These are phyloP conservation scores for Plodia interpunctella DNA, from an alignment of 1,140 invertebrate species.

Conservation along the genomic window DNA sequence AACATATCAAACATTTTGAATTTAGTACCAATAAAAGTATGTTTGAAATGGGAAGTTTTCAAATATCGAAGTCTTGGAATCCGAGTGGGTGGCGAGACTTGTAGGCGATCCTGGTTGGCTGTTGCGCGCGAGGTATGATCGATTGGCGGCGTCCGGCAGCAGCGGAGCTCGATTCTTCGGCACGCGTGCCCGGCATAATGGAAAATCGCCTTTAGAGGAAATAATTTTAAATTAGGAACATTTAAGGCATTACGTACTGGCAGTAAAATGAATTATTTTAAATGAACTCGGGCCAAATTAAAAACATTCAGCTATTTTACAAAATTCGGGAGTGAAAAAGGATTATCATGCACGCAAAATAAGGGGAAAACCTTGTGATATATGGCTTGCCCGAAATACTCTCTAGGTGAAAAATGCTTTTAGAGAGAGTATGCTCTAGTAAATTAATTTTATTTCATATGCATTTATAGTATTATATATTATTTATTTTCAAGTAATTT, in stretches of 20 bases:
- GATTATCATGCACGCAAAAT: not conserved
- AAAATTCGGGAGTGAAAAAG: not conserved
- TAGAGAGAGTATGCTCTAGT: not conserved
- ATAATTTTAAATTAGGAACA: not conserved
- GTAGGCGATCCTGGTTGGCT: constrained; percentile 27
- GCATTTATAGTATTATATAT: no score
- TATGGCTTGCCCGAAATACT: not conserved
- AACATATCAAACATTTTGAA: no score
- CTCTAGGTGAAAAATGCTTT: not conserved
- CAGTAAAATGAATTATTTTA: not conserved
- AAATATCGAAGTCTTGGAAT: constrained; percentile 54
- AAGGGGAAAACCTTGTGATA: not conserved
- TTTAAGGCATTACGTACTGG: not conserved
- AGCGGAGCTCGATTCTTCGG: constrained; percentile 23
- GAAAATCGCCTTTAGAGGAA: constrained; percentile 46
- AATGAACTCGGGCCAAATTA: not conserved
- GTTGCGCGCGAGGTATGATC: constrained; percentile 40
- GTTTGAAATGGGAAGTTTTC: constrained; percentile 21
- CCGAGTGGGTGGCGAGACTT: constrained; percentile 39
- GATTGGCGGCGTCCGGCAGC: constrained; percentile 36
- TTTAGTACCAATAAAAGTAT: no score
- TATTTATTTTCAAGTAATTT: constrained; percentile 8
- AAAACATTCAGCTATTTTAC: not conserved
- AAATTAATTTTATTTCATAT: constrained; percentile 9
- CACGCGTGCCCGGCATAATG: constrained; percentile 49